A percentile compares a stretch with the other conserved stretches of the same genome.
Conservation (phyloP, 2,888 invertebrate species). For the Oscheius sp. region DNA sequence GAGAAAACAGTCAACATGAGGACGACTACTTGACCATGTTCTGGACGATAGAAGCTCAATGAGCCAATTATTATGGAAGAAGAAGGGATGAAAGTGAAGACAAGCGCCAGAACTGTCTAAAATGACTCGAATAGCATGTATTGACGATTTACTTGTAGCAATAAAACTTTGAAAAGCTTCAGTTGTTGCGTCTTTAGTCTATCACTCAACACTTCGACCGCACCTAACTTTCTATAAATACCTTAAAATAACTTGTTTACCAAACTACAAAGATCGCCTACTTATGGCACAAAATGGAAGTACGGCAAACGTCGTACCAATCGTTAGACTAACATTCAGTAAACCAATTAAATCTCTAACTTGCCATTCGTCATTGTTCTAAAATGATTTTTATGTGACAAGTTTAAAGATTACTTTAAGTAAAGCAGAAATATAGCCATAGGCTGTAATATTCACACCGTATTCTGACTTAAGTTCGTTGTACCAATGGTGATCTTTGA, state of each 20-base stretch:
- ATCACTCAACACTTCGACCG: conserved; percentile 5
- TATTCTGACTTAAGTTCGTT: not conserved
- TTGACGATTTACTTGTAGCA: conserved; percentile 13
- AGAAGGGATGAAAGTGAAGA: conserved; percentile 17
- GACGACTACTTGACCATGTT: not conserved
- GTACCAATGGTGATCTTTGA: conserved; percentile 12
- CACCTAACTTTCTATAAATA: not conserved
- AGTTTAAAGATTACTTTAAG: conserved; percentile 1
- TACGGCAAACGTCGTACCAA: conserved; percentile 20
- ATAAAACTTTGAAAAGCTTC: conserved; percentile 14
- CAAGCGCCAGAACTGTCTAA: not conserved
- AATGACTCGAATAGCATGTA: no score
- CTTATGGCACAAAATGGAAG: conserved; percentile 22
- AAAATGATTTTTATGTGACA: not conserved
- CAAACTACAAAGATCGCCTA: not conserved
- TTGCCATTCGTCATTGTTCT: not conserved
- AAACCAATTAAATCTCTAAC: conserved; percentile 3
- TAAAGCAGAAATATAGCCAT: conserved; percentile 19
- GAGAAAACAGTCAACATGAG: conserved; percentile 12
- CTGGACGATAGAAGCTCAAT: not conserved
- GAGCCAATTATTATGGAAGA: not conserved
- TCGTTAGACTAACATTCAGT: conserved; percentile 12
- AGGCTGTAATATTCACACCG: conserved; percentile 4
- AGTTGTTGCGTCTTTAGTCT: conserved; percentile 2
- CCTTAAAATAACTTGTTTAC: not conserved